Evolutionary conservation across 2,797 vertebrate genomes (phyloP), one percentile per base, ranked within the genome.

Genomic region (Clarias pachynema): DNA sequence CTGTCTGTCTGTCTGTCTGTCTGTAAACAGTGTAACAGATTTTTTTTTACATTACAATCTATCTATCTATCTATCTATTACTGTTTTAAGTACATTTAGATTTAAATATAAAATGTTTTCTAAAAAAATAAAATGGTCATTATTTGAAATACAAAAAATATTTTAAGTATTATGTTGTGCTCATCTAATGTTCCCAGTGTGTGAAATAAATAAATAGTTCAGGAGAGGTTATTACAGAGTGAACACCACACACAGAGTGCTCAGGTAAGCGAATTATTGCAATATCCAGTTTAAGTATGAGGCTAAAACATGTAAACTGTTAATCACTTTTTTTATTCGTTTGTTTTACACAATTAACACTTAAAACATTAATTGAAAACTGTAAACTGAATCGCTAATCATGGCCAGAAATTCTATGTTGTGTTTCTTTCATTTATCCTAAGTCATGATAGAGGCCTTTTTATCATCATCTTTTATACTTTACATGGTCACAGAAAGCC

Each of bases 361-460:
- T 22, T 49, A 18, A 29, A 49, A 74, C 56, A 8, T 74, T 10
- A 59, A 69, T 9, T 37, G 8, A 8, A 40, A 9, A 20, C 31
- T 70, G 34, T 20, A 24, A 70, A 40, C 20, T 70, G 34, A 69
- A 9, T 40, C 68, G 22, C 1, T 18, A 10, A 37, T 40, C 37
- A 69, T 37, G 34, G 68, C 22, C 31, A 37, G 18, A 40, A 37
- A 37, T 22, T 22, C 57, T 22, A 63, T 18, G 31, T 60, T 49
- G 20, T 49, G 56, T 68, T 79, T 79, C 34, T 24, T 56, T 56
- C 60, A 57, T 72, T 72, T 80, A 62, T 63, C 34, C 59, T n/a
- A 24, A 84, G 34, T 79, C 75, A 84, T 78, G 75, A 84, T 37
- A 79, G 79, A 44, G 8, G 40, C 6, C 44, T 9, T 44, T 44